Evolutionary conservation across 92 coral and sea anemone species (phyloP).

Genomic region (Bergia sp.): DNA sequence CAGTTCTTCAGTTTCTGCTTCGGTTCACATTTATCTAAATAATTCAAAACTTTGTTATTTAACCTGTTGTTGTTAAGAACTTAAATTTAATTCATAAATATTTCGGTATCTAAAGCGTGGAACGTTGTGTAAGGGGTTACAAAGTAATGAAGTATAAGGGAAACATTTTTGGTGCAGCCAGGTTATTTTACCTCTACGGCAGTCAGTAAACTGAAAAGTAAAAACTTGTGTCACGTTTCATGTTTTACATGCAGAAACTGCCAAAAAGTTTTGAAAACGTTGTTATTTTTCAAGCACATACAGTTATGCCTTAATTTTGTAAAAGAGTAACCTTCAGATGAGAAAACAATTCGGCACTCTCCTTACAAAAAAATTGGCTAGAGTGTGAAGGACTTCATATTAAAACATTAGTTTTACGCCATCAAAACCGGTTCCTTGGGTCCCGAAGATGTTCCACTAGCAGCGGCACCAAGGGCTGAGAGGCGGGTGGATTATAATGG

Average conservation of each 20-base stretch:
- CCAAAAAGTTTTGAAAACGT: background rate
- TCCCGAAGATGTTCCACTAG: constrained; percentile 50
- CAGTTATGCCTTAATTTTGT: background rate
- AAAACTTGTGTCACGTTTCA: background rate
- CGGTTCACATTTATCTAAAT: background rate
- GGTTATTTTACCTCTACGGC: background rate
- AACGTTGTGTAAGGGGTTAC: background rate
- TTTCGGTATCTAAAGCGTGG: too few species aligned
- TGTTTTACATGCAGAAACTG: background rate
- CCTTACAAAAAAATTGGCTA: too few species aligned
- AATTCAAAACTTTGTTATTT: background rate
- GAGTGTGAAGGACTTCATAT: too few species aligned
- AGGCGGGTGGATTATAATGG: constrained; percentile 69
- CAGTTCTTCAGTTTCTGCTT: background rate
- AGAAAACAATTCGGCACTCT: too few species aligned
- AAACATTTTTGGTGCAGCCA: background rate
- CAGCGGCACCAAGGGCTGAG: constrained; percentile 64
- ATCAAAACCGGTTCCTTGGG: background rate
- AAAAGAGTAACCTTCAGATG: too few species aligned
- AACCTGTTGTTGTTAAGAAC: background rate
- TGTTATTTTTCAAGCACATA: too few species aligned
- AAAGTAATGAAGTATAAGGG: background rate
- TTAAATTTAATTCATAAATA: background rate
- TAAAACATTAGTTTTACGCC: background rate
- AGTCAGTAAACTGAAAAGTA: background rate